A percentile compares a stretch with the other conserved stretches of the same genome.
Evolutionary conservation across 2,888 invertebrate genomes (phyloP).

Genomic region (Drosophila conformis): DNA sequence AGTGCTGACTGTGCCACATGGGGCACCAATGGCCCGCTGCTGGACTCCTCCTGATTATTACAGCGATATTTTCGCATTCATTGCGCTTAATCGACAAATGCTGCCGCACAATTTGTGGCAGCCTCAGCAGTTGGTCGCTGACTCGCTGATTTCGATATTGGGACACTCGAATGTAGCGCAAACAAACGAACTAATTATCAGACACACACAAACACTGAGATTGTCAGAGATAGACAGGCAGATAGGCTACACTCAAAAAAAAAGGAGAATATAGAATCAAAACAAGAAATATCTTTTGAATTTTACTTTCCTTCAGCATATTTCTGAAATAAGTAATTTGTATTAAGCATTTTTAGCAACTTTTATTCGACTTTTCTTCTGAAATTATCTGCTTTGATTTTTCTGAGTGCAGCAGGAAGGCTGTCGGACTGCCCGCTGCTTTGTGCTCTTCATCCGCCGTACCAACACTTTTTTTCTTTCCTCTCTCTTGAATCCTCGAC

Average conservation of each 20-base stretch:
- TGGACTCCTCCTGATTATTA: conserved; percentile 67
- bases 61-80: conserved; percentile 76
- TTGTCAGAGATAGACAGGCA: conserved; percentile 17
- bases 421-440: conserved; percentile 46
- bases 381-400: neutral
- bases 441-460: conserved; percentile 27
- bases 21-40: conserved; percentile 43
- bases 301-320: neutral
- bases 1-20: conserved; percentile 63
- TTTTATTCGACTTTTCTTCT: neutral
- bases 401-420: neutral
- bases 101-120: conserved; percentile 65
- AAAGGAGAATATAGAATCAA: neutral
- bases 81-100: conserved; percentile 77
- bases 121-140: conserved; percentile 68
- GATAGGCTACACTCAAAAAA: conserved; percentile 1
- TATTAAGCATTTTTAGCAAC: neutral
- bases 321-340: neutral
- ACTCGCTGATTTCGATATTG: conserved; percentile 57
- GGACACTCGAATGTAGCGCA: conserved; percentile 53
- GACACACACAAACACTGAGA: conserved; percentile 39
- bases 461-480: conserved; percentile 49
- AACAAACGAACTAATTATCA: conserved; percentile 79
- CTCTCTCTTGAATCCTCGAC: conserved; percentile 13
- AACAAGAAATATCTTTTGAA: neutral